Evolutionary conservation across 2,888 invertebrate species (phyloP), one percentile per base, ranked within the genome.

Genomic region (Dendrolimus houi): DNA sequence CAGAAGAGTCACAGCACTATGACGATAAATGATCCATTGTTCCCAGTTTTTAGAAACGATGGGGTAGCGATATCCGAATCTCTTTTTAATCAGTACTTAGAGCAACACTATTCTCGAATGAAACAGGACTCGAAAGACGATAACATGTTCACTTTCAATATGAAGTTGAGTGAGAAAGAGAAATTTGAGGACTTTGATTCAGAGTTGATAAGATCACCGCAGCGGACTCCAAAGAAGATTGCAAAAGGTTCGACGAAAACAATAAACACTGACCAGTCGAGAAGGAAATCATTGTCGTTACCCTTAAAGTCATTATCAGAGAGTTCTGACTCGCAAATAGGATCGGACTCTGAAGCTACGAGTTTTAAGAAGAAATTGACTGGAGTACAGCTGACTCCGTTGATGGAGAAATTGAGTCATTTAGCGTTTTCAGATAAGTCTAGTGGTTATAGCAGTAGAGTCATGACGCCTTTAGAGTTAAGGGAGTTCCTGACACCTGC

Each of bases 391-490:
- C 72, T 96, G 56, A 96, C 96, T 0, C 96, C 96, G 0, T 75
- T 96, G 1, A 95, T 96, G 95, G 95, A 96, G 42, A 96, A 96
- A 74, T 76, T 96, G 53, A 95, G 95, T 64, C 92, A 96, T 55
- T 76, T 96, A 59, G 95, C 95, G 1, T 91, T 93, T 64, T 93
- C 92, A 58, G 94, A 95, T 64, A 92, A 92, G 64, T 94, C 94
- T 0, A 94, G 93, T 60, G 94, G 94, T 0, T 94, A 94, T 72
- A 93, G 93, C 66, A 94, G 93, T 69, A 88, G 93, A 65, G 94
- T 95, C 53, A 93, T 93, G 65, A 95, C 95, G 0, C 94, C 95
- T 0, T 78, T 81, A 61, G 90, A 82, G 59, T 66, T 86, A 62
- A 84, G 85, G 63, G 90, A 90, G 62, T 84, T 88, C 12, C 60